A percentile compares a stretch with the other conserved stretches of the same genome.
These are phyloP conservation scores for Pachyramphus minor DNA, from an alignment of 2,113 vertebrate genomes.

Conservation along the genomic window DNA sequence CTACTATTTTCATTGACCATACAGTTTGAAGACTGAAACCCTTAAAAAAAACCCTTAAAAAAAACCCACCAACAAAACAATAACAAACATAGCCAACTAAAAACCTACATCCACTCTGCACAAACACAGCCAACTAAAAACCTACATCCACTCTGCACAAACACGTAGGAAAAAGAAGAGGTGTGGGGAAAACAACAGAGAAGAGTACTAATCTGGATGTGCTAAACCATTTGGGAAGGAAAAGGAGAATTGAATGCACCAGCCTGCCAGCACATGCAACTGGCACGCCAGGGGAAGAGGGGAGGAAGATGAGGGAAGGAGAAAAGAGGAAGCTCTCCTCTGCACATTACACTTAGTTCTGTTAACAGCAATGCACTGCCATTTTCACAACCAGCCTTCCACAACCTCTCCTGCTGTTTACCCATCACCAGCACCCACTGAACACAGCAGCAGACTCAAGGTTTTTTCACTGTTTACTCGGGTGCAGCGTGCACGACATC, in stretches of 20 bases:
- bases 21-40: not conserved
- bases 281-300: not conserved
- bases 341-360: not conserved
- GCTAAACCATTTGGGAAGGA: not conserved
- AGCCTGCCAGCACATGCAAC: not conserved
- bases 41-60: not conserved
- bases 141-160: not conserved
- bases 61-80: not conserved
- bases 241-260: not conserved
- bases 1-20: constrained; percentile 17
- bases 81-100: not conserved
- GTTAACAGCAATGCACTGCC: not conserved
- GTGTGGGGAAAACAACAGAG: not conserved
- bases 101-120: not conserved
- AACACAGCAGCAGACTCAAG: not conserved
- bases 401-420: not conserved
- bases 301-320: constrained; percentile 15
- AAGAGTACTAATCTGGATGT: not conserved
- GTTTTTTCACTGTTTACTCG: not conserved
- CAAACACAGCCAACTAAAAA: not conserved
- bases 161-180: not conserved
- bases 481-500: fast-evolving
- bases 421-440: not conserved
- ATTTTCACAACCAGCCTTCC: not conserved
- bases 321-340: constrained; percentile 29